Evolutionary conservation across 2,113 vertebrate genomes (phyloP).

Genomic region (Dipodomys ordii): DNA sequence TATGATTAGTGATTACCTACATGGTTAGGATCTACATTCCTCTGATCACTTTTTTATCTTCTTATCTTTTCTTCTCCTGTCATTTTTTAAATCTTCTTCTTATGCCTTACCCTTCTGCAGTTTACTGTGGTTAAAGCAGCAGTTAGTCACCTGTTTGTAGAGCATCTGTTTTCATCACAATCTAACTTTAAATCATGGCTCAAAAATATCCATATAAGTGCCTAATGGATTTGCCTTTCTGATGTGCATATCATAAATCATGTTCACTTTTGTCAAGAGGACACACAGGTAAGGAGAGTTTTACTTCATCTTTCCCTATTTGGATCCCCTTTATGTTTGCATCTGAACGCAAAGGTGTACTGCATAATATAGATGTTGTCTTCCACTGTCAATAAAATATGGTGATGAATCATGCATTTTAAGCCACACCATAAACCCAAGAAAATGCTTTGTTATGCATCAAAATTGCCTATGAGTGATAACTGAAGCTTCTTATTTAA

Average conservation of each 20-base stretch:
- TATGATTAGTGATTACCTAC: neutral
- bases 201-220: neutral
- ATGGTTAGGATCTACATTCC: neutral
- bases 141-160: slow-evolving; percentile 6
- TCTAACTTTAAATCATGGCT: slow-evolving; percentile 23
- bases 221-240: neutral
- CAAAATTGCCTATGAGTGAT: slow-evolving; percentile 15
- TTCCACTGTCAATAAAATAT: neutral
- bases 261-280: neutral
- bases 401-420: neutral
- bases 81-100: neutral
- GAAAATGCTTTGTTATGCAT: slow-evolving; percentile 7
- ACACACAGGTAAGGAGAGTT: neutral
- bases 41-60: neutral
- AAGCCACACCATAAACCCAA: slow-evolving; percentile 5
- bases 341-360: neutral
- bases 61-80: neutral
- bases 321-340: too few relatives aligned
- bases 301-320: too few relatives aligned
- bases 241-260: neutral
- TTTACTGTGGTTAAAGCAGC: slow-evolving; percentile 39
- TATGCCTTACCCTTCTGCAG: neutral
- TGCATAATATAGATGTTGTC: neutral
- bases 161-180: slow-evolving; percentile 34
- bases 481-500: neutral